Conservation (phyloP, 2,113 vertebrate genomes). For the Paradisaea rubra region DNA sequence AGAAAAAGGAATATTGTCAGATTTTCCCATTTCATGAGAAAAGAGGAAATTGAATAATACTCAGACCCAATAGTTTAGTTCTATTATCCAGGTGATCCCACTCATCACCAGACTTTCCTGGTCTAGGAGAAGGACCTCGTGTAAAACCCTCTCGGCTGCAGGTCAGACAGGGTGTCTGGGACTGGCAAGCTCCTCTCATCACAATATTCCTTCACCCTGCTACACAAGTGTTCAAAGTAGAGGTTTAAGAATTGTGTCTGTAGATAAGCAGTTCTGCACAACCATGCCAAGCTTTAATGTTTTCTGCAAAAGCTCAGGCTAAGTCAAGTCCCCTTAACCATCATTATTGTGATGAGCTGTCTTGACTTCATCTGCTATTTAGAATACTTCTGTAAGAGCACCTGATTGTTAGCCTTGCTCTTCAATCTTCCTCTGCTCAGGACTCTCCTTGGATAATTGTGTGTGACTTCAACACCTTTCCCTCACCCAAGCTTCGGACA, state of each 20-base stretch:
- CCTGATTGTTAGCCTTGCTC: neutral
- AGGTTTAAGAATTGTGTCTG: neutral
- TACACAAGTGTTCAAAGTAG: neutral
- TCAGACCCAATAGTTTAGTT: neutral
- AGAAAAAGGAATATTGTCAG: neutral
- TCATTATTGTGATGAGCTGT: neutral
- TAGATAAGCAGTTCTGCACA: neutral
- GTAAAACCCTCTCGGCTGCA: neutral
- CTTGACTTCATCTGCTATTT: neutral
- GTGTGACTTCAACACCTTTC: neutral
- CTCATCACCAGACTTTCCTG: neutral
- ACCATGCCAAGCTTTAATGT: neutral
- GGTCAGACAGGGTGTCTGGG: neutral
- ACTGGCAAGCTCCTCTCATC: neutral
- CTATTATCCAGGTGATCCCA: neutral
- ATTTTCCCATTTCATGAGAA: neutral
- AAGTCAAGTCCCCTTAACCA: neutral
- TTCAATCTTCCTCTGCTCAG: neutral
- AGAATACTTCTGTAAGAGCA: neutral
- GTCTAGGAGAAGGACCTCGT: neutral
- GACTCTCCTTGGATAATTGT: neutral
- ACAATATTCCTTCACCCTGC: neutral
- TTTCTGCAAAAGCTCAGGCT: neutral
- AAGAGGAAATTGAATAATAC: neutral
- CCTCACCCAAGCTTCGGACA: neutral